Base-by-base conservation (phyloP, 1,140 invertebrate species). In the Copidosoma floridanum region DNA sequence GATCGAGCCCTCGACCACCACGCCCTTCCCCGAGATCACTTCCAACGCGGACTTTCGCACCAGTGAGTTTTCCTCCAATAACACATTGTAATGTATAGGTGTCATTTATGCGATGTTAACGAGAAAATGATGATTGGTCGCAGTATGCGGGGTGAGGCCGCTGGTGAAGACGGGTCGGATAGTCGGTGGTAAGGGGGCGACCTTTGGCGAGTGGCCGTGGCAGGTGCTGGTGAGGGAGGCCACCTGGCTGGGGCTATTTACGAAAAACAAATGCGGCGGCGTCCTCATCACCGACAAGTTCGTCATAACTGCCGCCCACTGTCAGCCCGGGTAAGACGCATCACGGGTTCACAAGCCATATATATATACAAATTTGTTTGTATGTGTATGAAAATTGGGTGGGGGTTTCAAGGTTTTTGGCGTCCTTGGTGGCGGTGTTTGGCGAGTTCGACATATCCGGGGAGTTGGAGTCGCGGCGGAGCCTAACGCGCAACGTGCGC, bases 261-360 rank as follows among this genome's bases (percentile, higher is more conserved):
- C 93, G n/a, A 96, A 97, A 76, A 95, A 96, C 74, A 97, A 97
- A 78, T 97, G 94, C 72, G 94, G 94, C 11, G 94, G 94, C 29
- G 94, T 96, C 0, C 83, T 97, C 3, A 93, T 94, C 64, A 91
- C 90, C 8, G 88, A 86, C 56, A 86, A 86, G 75, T 94, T 89
- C 70, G 92, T 95, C 4, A 88, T 92, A 54, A 96, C 93, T 0
- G 94, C 94, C 0, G 94, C 94, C 10, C 94, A 97, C 84, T 97
- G 94, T 82, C 93, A 95, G 77, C 94, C 94, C 52, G 93, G 92
- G 90, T 93, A 81, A 83, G 83, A n/a, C n/a, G n/a, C 77, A 24
- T 57, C 35, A 48, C 10, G 50, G 37, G n/a, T 37, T 21, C 32
- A 37, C 14, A 7, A 14, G n/a, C n/a, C n/a, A n/a, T n/a, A n/a